Percentiles rank a stretch among this genome's conserved stretches.
Conservation (phyloP, 2,797 vertebrate genomes). For the Rhinophrynus dorsalis region DNA sequence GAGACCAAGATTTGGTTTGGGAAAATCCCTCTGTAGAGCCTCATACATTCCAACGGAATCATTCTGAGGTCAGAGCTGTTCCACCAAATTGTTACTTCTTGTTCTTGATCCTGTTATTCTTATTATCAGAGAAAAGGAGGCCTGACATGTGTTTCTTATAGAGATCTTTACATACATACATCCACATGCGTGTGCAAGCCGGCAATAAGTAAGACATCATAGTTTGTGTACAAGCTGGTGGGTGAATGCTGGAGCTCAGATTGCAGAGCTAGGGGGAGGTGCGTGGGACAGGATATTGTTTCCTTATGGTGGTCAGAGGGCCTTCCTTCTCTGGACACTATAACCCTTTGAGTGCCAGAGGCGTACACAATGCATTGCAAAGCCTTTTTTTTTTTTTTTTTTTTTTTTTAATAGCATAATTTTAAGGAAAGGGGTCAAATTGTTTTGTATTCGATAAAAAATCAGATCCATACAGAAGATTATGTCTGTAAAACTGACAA, state of each 20-base stretch:
- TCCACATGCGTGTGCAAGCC: neutral
- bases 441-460: too few relatives aligned
- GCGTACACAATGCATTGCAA: too few relatives aligned
- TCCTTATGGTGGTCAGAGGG: conserved; percentile 39
- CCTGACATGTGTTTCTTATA: conserved; percentile 31
- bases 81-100: neutral
- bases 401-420: conserved; percentile 21
- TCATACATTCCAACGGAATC: neutral
- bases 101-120: neutral
- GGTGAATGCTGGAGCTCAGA: conserved; percentile 25
- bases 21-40: neutral
- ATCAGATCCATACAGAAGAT: too few relatives aligned
- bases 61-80: neutral
- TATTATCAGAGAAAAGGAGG: neutral
- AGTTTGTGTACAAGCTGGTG: conserved; percentile 15
- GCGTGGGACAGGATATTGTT: conserved; percentile 40
- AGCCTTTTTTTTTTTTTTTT: conserved; percentile 37
- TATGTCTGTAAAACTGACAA: too few relatives aligned
- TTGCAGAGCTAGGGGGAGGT: conserved; percentile 29
- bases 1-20: neutral
- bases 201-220: conserved; percentile 10
- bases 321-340: conserved; percentile 37
- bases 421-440: too few relatives aligned
- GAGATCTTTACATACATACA: conserved; percentile 3
- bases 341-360: too few relatives aligned